Evolutionary conservation across 2,113 vertebrate genomes (phyloP).

Genomic region (Coptodon rendalli): DNA sequence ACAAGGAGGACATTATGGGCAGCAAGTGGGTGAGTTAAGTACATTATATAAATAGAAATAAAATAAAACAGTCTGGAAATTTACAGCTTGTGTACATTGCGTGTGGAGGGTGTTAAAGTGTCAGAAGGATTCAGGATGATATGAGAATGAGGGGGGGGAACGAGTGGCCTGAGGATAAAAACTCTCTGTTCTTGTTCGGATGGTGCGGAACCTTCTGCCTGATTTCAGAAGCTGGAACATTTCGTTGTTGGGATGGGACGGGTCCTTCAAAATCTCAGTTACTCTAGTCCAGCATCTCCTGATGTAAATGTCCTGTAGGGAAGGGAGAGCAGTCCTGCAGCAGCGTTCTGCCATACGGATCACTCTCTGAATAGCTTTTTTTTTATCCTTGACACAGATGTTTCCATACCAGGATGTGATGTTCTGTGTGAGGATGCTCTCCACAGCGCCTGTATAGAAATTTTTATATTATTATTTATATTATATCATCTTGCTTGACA

Average conservation of each 20-base stretch:
- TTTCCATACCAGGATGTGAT: background rate
- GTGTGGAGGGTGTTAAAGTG: no score
- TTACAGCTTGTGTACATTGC: no score
- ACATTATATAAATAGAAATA: no score
- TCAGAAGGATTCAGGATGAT: no score
- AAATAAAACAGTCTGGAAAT: no score
- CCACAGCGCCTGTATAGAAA: background rate
- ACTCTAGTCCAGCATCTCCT: background rate
- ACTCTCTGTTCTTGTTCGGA: background rate
- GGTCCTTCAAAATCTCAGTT: background rate
- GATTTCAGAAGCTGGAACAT: background rate
- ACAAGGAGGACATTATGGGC: no score
- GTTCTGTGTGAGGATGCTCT: background rate
- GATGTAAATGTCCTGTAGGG: background rate
- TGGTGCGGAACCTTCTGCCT: background rate
- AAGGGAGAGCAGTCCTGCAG: background rate
- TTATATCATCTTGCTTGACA: background rate
- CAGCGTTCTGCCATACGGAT: fast-evolving
- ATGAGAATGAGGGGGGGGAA: background rate
- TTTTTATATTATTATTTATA: background rate
- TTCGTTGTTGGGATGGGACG: fast-evolving
- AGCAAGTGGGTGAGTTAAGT: no score
- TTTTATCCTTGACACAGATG: background rate
- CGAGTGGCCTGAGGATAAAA: background rate
- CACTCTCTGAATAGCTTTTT: background rate